Percentiles rank a stretch among this genome's conserved stretches.
Conservation (phyloP, 2,888 invertebrate genomes). For the Agonopterix subpropinquella region DNA sequence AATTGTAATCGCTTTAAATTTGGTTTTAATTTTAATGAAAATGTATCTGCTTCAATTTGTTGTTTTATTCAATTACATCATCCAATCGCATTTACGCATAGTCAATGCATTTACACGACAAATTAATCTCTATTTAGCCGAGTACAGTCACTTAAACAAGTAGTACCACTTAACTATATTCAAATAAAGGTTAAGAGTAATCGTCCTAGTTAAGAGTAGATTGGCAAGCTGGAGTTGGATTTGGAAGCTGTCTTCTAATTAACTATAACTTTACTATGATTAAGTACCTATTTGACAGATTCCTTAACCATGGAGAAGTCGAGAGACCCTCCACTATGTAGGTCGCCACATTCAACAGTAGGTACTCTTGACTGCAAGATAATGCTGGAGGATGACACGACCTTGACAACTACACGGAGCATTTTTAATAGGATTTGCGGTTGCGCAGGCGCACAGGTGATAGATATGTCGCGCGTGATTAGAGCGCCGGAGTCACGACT, state of each 20-base stretch:
- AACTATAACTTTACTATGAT: no score
- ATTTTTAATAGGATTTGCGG: slow-evolving; percentile 27
- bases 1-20: slow-evolving; percentile 1
- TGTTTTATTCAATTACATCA: slow-evolving; percentile 10
- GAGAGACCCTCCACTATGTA: slow-evolving; percentile 4
- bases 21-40: slow-evolving; percentile 15
- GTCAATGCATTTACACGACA: no score
- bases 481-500: slow-evolving; percentile 45
- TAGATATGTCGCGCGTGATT: slow-evolving; percentile 39
- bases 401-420: slow-evolving; percentile 20
- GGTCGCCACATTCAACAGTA: slow-evolving; percentile 8
- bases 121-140: no score
- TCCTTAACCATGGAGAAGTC: no score
- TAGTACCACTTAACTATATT: no score
- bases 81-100: no score
- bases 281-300: no score
- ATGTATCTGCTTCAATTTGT: slow-evolving; percentile 15
- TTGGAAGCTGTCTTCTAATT: no score
- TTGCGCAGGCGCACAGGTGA: slow-evolving; percentile 17
- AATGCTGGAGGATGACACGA: slow-evolving; percentile 11
- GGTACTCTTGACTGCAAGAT: background rate
- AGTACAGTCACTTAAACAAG: no score
- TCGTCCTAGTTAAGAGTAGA: no score
- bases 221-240: no score
- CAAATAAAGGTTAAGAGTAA: no score